phyloP scores from a whole-genome alignment of 1,140 invertebrate genomes.

The Drosophila melanogaster region Release_6_plus_ISO1_MT NT_033777.3:19623001-19623500 shows the following conservation, averaged over 20 bases:
- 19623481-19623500: conserved; percentile 70
- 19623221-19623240: conserved; percentile 38
- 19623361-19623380: neutral
- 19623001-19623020: too few relatives aligned
- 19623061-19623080: neutral
- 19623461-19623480: conserved; percentile 66
- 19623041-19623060: neutral
- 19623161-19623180: conserved; percentile 16
- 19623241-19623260: conserved; percentile 50
- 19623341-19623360: conserved; percentile 9
- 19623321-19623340: conserved; percentile 26
- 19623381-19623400: conserved; percentile 20
- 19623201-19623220: conserved; percentile 13
- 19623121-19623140: conserved; percentile 10
- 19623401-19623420: conserved; percentile 3
- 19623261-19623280: conserved; percentile 62
- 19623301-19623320: conserved; percentile 71
- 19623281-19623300: conserved; percentile 53
- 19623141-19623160: conserved; percentile 21
- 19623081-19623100: too few relatives aligned
- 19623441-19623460: conserved; percentile 27
- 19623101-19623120: neutral
- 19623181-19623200: conserved; percentile 29
- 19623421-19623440: conserved; percentile 42
- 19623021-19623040: too few relatives aligned